Conservation (phyloP, 64 coral and sea anemone species). For the Montipora cactus region DNA sequence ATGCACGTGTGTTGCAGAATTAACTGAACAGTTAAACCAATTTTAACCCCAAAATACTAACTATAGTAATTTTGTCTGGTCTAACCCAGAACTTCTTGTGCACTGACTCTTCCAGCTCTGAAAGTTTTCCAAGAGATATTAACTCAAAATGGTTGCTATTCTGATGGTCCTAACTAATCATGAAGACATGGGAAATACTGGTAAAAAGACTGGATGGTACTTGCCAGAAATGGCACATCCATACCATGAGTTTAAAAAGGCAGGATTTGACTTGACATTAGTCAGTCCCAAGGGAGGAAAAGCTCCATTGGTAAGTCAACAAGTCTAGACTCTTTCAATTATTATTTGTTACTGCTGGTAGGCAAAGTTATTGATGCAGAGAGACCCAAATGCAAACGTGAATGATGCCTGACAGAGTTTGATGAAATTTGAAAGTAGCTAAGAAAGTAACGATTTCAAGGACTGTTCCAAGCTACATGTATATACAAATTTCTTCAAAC, state of each 20-base stretch:
- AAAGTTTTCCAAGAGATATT: background rate
- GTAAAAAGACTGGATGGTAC: conserved; percentile 92
- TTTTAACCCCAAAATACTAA: too few species aligned
- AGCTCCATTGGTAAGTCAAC: conserved; percentile 87
- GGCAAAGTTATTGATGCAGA: too few species aligned
- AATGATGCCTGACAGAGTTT: too few species aligned
- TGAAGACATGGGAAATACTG: conserved; percentile 81
- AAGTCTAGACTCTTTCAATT: too few species aligned
- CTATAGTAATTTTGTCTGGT: background rate
- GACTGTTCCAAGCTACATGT: too few species aligned
- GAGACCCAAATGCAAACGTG: too few species aligned
- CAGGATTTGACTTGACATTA: conserved; percentile 72
- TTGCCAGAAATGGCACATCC: conserved; percentile 93
- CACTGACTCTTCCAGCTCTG: background rate
- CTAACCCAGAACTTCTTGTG: background rate
- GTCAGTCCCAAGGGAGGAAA: conserved; percentile 91
- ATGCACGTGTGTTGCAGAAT: too few species aligned
- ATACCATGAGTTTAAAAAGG: conserved; percentile 86
- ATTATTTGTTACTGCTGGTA: too few species aligned
- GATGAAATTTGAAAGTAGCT: too few species aligned
- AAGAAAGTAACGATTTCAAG: too few species aligned
- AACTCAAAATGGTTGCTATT: conserved; percentile 75
- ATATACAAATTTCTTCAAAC: too few species aligned
- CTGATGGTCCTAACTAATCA: conserved; percentile 86
- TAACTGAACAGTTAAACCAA: too few species aligned